A percentile compares a stretch with the other conserved stretches of the same genome.
phyloP scores from a whole-genome alignment of 2,888 invertebrate genomes.

The Lithophane socia region DNA sequence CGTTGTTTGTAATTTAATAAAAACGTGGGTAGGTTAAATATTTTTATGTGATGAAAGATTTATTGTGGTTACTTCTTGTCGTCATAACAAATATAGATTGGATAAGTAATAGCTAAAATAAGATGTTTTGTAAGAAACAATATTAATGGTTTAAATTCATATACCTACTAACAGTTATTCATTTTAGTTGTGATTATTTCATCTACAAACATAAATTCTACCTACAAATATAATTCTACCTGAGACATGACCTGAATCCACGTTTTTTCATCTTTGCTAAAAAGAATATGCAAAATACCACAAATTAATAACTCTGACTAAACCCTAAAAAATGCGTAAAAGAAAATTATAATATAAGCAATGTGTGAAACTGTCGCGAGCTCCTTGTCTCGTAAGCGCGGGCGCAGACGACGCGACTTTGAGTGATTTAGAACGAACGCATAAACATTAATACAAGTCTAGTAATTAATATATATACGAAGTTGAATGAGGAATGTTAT shows the following conservation, averaged over 20 bases:
- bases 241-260: not conserved
- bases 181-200: no score
- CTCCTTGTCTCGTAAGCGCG: constrained; percentile 37
- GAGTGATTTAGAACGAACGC: constrained; percentile 71
- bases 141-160: no score
- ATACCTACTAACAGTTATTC: no score
- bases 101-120: constrained; percentile 16
- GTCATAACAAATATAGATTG: constrained; percentile 45
- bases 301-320: constrained; percentile 55
- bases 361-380: constrained; percentile 45
- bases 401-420: constrained; percentile 55
- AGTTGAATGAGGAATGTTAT: constrained; percentile 59
- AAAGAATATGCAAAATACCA: constrained; percentile 16
- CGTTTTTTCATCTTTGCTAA: not conserved
- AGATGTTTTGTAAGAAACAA: constrained; percentile 21
- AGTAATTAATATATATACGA: constrained; percentile 69
- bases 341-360: constrained; percentile 50
- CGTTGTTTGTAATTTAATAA: constrained; percentile 57
- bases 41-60: constrained; percentile 53
- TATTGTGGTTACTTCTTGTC: constrained; percentile 39
- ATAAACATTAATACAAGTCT: constrained; percentile 70
- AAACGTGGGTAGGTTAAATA: constrained; percentile 64
- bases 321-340: constrained; percentile 46
- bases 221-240: not conserved
- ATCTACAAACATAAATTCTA: no score